Evolutionary conservation across 1,140 invertebrate species (phyloP).

Genomic region (Pachyrhynchus sulphureomaculatus): DNA sequence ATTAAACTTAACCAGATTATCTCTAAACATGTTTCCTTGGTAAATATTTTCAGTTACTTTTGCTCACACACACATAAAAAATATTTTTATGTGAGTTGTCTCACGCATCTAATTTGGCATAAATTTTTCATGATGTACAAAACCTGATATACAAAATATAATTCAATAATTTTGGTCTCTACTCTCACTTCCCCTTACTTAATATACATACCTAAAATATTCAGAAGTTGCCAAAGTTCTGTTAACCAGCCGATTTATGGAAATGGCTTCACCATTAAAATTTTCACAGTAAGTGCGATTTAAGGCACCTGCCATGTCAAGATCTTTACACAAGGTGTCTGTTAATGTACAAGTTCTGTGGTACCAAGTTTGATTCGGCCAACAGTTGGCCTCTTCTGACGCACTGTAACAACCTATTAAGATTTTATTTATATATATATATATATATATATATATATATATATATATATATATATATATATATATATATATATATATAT

Average conservation of each 20-base stretch:
- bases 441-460: neutral
- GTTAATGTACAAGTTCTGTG: conserved; percentile 55
- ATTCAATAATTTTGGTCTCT: too few relatives aligned
- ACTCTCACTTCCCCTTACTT: too few relatives aligned
- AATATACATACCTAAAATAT: conserved; percentile 42
- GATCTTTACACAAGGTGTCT: conserved; percentile 52
- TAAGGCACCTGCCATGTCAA: conserved; percentile 44
- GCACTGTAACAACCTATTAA: conserved; percentile 46
- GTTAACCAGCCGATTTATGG: conserved; percentile 48
- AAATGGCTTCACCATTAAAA: conserved; percentile 41
- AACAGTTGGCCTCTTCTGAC: conserved; percentile 42
- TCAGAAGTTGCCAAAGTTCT: conserved; percentile 52
- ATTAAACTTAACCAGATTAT: too few relatives aligned
- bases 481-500: too few relatives aligned
- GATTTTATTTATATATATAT: conserved; percentile 7
- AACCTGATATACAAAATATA: too few relatives aligned
- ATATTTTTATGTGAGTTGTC: too few relatives aligned
- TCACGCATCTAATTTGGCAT: too few relatives aligned
- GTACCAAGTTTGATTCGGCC: conserved; percentile 53
- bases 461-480: neutral
- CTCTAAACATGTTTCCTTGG: too few relatives aligned
- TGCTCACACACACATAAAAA: too few relatives aligned
- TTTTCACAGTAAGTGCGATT: conserved; percentile 54
- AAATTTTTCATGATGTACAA: too few relatives aligned
- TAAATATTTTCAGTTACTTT: too few relatives aligned